Conservation (phyloP, 2,888 invertebrate species). For the Heliothis peltigera region DNA sequence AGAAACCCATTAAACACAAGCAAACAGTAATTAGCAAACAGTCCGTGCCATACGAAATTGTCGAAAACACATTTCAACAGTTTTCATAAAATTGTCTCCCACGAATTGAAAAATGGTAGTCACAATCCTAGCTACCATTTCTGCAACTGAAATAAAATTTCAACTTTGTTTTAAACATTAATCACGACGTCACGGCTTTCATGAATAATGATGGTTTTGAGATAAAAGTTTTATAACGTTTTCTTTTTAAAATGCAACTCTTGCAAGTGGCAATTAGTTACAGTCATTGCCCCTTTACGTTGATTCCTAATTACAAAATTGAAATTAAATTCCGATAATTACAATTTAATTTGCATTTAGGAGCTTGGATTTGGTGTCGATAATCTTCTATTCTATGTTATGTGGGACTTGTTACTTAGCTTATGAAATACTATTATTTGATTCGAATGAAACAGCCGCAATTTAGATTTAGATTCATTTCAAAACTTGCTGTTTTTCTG, state of each 20-base stretch:
- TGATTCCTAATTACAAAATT: constrained; percentile 12
- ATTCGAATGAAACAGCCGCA: too few relatives aligned
- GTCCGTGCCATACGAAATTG: constrained; percentile 26
- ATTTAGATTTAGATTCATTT: not conserved
- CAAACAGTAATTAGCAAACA: constrained; percentile 49
- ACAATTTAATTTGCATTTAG: not conserved
- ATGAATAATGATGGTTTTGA: constrained; percentile 74
- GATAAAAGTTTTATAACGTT: constrained; percentile 58
- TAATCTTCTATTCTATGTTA: not conserved
- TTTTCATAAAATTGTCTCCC: constrained; percentile 59
- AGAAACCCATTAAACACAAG: constrained; percentile 24
- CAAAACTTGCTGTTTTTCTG: too few relatives aligned
- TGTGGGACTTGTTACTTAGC: not conserved
- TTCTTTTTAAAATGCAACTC: constrained; percentile 56
- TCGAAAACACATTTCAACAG: constrained; percentile 49
- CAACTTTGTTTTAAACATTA: constrained; percentile 74
- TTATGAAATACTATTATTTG: not conserved
- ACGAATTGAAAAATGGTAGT: constrained; percentile 62
- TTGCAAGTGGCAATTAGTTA: constrained; percentile 59
- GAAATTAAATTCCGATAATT: too few relatives aligned
- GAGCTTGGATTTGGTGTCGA: not conserved
- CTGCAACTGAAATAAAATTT: constrained; percentile 68
- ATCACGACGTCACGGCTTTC: constrained; percentile 71
- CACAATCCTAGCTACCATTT: constrained; percentile 50
- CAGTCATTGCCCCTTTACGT: constrained; percentile 37